Percentiles rank a stretch among this genome's conserved stretches.
phyloP scores from a whole-genome alignment of 1,140 invertebrate genomes.

The Pseudobourletiella spinata region DNA sequence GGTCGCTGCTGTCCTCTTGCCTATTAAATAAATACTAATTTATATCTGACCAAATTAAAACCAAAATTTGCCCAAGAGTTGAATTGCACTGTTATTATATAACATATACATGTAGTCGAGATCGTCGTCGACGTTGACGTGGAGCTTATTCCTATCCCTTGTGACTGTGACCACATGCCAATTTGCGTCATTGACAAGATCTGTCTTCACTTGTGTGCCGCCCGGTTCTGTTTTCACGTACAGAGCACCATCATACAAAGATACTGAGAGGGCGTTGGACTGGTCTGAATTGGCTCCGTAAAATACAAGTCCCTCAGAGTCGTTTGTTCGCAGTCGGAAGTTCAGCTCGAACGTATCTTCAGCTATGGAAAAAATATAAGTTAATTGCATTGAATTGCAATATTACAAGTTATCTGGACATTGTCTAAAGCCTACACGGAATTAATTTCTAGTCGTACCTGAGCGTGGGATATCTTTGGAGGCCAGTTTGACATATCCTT shows the following conservation, averaged over 20 bases:
- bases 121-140: conserved; percentile 76
- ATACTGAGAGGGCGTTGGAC: conserved; percentile 54
- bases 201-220: conserved; percentile 16
- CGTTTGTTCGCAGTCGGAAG: conserved; percentile 79
- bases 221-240: conserved; percentile 47
- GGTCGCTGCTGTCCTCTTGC: conserved; percentile 41
- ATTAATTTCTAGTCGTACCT: too few relatives aligned
- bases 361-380: conserved; percentile 3
- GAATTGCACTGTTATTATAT: too few relatives aligned
- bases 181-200: conserved; percentile 60
- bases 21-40: not conserved
- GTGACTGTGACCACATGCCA: conserved; percentile 89
- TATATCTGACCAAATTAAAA: too few relatives aligned
- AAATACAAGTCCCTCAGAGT: conserved; percentile 64
- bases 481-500: conserved; percentile 24
- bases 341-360: conserved; percentile 53
- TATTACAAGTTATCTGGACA: too few relatives aligned
- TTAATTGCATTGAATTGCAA: too few relatives aligned
- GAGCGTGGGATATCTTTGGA: not conserved
- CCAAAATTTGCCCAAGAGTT: too few relatives aligned
- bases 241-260: conserved; percentile 58
- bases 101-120: conserved; percentile 51
- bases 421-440: too few relatives aligned
- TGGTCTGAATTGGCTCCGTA: conserved; percentile 59
- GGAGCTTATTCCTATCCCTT: conserved; percentile 52